Percentiles rank a stretch among this genome's conserved stretches.
Evolutionary conservation across 2,797 vertebrate genomes (phyloP).

Genomic region (Cryptoprocta ferox): DNA sequence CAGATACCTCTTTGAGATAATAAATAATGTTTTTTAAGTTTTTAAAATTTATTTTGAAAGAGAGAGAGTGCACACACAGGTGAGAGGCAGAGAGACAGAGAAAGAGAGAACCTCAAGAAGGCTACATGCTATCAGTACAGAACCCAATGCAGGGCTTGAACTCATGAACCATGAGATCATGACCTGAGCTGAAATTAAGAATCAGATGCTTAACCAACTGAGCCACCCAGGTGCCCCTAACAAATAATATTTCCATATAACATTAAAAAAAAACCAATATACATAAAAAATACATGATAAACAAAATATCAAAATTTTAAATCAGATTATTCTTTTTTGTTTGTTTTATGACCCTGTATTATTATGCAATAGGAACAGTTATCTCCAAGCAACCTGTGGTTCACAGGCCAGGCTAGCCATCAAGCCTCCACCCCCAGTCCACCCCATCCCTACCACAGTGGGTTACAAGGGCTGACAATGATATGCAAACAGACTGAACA

Average conservation of each 20-base stretch:
- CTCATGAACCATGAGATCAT: too few relatives aligned
- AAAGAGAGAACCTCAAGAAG: too few relatives aligned
- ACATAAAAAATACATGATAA: not conserved
- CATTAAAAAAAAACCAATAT: not conserved
- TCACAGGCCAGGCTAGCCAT: not conserved
- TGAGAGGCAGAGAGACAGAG: too few relatives aligned
- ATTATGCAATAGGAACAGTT: not conserved
- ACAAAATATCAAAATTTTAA: conserved; percentile 38
- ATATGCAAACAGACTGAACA: not conserved
- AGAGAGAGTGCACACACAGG: too few relatives aligned
- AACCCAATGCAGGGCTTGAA: too few relatives aligned
- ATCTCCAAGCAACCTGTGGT: not conserved
- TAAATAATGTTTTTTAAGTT: not conserved
- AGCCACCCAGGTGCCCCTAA: not conserved
- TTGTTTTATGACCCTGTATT: not conserved
- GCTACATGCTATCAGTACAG: too few relatives aligned
- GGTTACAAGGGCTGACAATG: not conserved
- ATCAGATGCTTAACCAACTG: too few relatives aligned
- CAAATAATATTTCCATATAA: not conserved
- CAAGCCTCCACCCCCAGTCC: too few relatives aligned
- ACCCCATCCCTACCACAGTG: not conserved
- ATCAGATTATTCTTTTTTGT: not conserved
- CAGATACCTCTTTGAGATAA: not conserved
- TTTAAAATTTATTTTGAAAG: too few relatives aligned
- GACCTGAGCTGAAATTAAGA: too few relatives aligned